These are phyloP conservation scores for Stenolophus ochropezus DNA, from an alignment of 2,888 invertebrate species.

Conservation along the genomic window DNA sequence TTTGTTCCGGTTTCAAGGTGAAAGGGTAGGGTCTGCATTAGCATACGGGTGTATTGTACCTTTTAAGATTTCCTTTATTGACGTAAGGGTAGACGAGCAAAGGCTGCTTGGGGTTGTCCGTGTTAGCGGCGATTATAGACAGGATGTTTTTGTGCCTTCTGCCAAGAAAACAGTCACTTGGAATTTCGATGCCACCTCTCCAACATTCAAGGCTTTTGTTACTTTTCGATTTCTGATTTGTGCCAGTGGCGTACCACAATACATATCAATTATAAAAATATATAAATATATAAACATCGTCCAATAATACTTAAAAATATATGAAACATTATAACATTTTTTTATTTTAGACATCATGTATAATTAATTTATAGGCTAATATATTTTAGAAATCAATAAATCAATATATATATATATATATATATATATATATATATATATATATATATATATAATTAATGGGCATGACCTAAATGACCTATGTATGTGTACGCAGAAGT, in stretches of 20 bases:
- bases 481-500: no score
- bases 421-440: no score
- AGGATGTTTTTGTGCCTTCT: constrained; percentile 85
- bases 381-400: no score
- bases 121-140: constrained; percentile 82
- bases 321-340: no score
- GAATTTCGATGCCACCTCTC: constrained; percentile 83
- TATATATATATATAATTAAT: no score
- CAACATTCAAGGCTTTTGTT: constrained; percentile 63
- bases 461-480: no score
- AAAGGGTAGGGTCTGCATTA: constrained; percentile 35
- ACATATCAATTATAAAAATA: no score
- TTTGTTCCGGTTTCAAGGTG: constrained; percentile 51
- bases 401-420: no score
- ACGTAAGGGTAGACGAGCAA: constrained; percentile 83
- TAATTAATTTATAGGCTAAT: no score
- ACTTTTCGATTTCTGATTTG: constrained; percentile 31
- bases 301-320: no score
- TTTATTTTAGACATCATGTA: no score
- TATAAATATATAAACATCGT: no score
- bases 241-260: not conserved
- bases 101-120: constrained; percentile 76
- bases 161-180: constrained; percentile 83
- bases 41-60: constrained; percentile 69
- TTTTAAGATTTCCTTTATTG: constrained; percentile 83